Evolutionary conservation across 35 echinoderm and acorn worm species (phyloP).

Genomic region (Lytechinus variegatus): DNA sequence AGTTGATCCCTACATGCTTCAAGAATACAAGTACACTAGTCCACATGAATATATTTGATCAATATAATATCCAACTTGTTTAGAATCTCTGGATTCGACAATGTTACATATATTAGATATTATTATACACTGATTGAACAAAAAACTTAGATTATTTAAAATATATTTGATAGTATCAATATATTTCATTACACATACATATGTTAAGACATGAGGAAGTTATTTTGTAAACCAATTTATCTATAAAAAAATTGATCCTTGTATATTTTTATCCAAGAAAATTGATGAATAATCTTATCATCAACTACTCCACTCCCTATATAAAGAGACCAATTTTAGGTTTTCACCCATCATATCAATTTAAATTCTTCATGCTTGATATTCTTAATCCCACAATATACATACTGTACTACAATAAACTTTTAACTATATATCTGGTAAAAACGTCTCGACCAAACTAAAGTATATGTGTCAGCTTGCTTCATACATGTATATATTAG

Average conservation of each 20-base stretch:
- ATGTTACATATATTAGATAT: too few species aligned
- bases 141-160: too few species aligned
- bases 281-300: not conserved
- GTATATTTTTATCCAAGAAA: not conserved
- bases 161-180: too few species aligned
- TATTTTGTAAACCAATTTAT: not conserved
- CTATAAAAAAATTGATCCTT: not conserved
- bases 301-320: not conserved
- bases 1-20: not conserved
- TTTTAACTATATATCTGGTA: not conserved
- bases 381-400: not conserved
- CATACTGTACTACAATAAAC: not conserved
- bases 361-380: not conserved
- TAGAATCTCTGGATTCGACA: too few species aligned
- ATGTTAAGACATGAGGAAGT: not conserved
- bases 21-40: not conserved
- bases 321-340: not conserved
- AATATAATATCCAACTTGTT: not conserved
- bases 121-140: too few species aligned
- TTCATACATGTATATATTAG: too few species aligned
- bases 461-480: not conserved
- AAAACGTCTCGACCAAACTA: not conserved
- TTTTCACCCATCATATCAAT: not conserved
- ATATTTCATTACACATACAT: not conserved
- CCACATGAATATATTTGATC: not conserved